These are phyloP conservation scores for Xerus inauris DNA, from an alignment of 2,113 vertebrate species.

Conservation along the genomic window DNA sequence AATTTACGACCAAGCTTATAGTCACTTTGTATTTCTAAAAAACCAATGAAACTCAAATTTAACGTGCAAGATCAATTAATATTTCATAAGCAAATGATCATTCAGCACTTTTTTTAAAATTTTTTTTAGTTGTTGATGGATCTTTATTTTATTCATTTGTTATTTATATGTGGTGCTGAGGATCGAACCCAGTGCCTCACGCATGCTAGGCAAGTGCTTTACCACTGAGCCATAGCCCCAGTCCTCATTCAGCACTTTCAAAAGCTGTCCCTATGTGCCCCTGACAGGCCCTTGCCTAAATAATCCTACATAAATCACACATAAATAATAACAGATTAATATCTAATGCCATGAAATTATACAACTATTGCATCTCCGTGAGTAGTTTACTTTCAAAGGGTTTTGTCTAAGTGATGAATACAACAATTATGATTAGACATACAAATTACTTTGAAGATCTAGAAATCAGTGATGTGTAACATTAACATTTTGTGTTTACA, in stretches of 20 bases:
- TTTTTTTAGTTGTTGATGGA: too few species aligned
- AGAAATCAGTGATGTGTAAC: not conserved
- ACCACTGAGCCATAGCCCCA: too few species aligned
- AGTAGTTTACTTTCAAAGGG: not conserved
- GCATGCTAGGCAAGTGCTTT: too few species aligned
- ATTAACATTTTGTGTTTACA: not conserved
- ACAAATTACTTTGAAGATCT: constrained; percentile 26
- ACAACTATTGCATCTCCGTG: not conserved
- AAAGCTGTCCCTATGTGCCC: not conserved
- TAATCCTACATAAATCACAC: not conserved
- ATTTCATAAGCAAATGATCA: constrained; percentile 44
- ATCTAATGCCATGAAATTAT: not conserved
- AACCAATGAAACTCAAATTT: constrained; percentile 47
- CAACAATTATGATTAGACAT: not conserved
- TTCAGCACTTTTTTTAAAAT: not conserved
- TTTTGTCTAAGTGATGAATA: constrained; percentile 1
- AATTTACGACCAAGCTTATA: not conserved
- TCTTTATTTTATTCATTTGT: too few species aligned
- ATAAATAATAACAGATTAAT: not conserved
- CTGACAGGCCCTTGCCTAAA: not conserved
- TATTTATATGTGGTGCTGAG: too few species aligned
- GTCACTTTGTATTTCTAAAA: not conserved
- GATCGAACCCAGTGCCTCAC: too few species aligned
- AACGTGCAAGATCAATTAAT: not conserved
- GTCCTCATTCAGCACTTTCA: not conserved